Conservation (phyloP, 2,113 vertebrate genomes). For the Martes martes region DNA sequence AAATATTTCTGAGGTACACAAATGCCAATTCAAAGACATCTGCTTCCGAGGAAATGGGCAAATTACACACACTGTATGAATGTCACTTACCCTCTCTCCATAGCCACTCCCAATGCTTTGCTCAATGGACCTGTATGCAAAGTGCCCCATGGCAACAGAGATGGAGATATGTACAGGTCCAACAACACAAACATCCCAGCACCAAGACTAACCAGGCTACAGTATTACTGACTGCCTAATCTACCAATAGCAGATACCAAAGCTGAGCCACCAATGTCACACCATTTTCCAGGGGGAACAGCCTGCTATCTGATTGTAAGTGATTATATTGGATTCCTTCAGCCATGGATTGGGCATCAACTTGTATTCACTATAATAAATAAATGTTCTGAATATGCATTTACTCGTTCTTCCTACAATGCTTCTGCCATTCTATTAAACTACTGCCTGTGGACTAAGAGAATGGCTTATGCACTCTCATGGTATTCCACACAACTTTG, state of each 20-base stretch:
- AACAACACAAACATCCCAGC: background rate
- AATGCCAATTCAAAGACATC: conserved; percentile 19
- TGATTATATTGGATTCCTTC: background rate
- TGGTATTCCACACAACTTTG: background rate
- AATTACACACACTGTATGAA: background rate
- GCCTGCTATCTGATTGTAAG: background rate
- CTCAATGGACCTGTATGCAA: background rate
- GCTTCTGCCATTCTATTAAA: background rate
- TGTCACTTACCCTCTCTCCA: background rate
- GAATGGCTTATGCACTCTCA: background rate
- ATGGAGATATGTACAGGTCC: background rate
- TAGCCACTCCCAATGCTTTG: background rate
- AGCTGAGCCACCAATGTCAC: background rate
- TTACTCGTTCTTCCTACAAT: background rate
- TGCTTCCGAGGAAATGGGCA: background rate
- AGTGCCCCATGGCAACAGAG: background rate
- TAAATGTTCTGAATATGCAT: background rate
- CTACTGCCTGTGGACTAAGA: background rate
- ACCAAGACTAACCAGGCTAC: background rate
- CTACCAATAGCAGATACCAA: background rate
- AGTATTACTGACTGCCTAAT: background rate
- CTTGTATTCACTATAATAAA: background rate
- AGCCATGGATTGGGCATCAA: background rate
- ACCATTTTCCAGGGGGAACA: background rate
- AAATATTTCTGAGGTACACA: background rate